Percentiles rank a stretch among this genome's conserved stretches.
These are phyloP conservation scores for Galeruca laticollis DNA, from an alignment of 2,888 invertebrate species.

Conservation along the genomic window DNA sequence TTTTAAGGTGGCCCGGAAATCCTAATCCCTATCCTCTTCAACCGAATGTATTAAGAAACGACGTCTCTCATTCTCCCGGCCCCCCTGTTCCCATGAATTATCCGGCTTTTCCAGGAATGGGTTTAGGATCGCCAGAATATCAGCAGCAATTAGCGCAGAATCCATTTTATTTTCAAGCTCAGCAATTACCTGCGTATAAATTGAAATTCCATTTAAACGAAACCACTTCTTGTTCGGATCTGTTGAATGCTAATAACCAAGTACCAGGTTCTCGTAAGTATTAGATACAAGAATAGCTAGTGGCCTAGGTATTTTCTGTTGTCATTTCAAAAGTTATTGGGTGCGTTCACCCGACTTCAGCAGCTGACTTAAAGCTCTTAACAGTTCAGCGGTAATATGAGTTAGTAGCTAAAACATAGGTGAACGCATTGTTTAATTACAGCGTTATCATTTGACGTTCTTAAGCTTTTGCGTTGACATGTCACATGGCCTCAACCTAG, in stretches of 20 bases:
- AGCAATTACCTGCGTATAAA: slow-evolving; percentile 14
- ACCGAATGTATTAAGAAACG: background rate
- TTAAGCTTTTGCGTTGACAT: too few relatives aligned
- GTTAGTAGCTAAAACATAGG: too few relatives aligned
- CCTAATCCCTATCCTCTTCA: background rate
- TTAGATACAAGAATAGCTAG: too few relatives aligned
- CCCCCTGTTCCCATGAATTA: background rate
- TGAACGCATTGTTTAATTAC: too few relatives aligned
- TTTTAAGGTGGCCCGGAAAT: background rate
- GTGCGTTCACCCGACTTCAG: too few relatives aligned
- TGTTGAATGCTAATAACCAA: slow-evolving; percentile 36
- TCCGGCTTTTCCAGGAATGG: background rate
- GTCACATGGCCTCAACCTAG: too few relatives aligned
- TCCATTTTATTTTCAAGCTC: slow-evolving; percentile 45
- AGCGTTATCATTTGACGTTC: too few relatives aligned
- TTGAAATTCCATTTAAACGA: slow-evolving; percentile 53
- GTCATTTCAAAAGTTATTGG: too few relatives aligned
- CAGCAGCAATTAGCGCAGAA: slow-evolving; percentile 44
- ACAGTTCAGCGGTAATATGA: too few relatives aligned
- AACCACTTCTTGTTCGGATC: slow-evolving; percentile 54
- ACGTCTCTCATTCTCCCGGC: background rate
- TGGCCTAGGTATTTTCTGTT: too few relatives aligned
- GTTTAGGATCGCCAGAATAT: slow-evolving; percentile 36
- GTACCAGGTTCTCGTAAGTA: slow-evolving; percentile 45
- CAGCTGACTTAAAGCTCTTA: too few relatives aligned